Conservation (phyloP, 2,888 invertebrate species). For the Elysia crispata region DNA sequence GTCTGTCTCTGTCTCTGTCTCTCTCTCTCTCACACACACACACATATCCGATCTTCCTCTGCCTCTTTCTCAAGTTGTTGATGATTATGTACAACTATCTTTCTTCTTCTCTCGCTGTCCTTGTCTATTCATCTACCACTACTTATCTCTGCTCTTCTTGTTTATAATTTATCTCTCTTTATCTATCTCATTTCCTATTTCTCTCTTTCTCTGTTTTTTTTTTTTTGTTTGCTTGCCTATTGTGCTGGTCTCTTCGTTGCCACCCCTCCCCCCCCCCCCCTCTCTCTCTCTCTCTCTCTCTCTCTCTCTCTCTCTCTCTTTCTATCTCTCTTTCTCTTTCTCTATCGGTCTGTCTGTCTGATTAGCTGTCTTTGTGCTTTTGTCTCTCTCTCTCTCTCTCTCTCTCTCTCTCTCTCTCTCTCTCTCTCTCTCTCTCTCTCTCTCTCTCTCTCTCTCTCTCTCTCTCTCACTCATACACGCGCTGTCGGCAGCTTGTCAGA, state of each 20-base stretch:
- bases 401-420: conserved; percentile 16
- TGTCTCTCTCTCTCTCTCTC: conserved; percentile 12
- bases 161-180: too few relatives aligned
- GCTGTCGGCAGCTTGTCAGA: not conserved
- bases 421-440: conserved; percentile 32
- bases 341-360: conserved; percentile 2
- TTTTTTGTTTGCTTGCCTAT: too few relatives aligned
- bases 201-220: too few relatives aligned
- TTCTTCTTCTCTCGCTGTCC: too few relatives aligned
- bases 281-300: not conserved
- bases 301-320: not conserved
- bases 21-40: too few relatives aligned
- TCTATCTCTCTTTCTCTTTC: conserved; percentile 28
- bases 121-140: not conserved
- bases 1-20: too few relatives aligned
- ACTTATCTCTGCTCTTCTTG: too few relatives aligned
- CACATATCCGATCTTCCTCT: not conserved
- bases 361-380: not conserved
- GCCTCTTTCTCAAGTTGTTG: not conserved
- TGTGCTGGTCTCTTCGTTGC: too few relatives aligned
- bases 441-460: conserved; percentile 17
- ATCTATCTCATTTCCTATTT: too few relatives aligned
- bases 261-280: too few relatives aligned
- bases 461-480: not conserved
- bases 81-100: too few relatives aligned